These are phyloP conservation scores for Drosophila pectinifera DNA, from an alignment of 1,140 invertebrate genomes.

Conservation along the genomic window DNA sequence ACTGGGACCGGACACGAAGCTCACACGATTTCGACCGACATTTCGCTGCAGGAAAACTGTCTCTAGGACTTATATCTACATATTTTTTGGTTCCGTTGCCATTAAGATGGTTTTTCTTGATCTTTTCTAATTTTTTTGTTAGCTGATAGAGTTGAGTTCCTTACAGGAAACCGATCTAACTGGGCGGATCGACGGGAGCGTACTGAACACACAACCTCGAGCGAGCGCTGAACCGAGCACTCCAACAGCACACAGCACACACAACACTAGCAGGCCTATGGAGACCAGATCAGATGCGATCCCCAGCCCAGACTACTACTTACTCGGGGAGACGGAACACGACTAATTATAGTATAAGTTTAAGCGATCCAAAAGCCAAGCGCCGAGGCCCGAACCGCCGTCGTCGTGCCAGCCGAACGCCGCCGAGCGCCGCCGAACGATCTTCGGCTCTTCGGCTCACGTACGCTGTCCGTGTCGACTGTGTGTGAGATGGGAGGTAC, in stretches of 20 bases:
- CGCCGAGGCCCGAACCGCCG: slow-evolving; percentile 34
- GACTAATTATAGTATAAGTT: slow-evolving; percentile 85
- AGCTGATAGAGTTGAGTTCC: slow-evolving; percentile 27
- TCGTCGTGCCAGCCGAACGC: slow-evolving; percentile 14
- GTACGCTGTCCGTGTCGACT: slow-evolving; percentile 67
- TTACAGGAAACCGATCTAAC: slow-evolving; percentile 74
- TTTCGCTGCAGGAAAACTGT: slow-evolving; percentile 2
- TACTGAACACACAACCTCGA: slow-evolving; percentile 71
- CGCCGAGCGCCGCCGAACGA: neutral
- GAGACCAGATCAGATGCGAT: slow-evolving; percentile 44
- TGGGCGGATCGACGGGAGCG: slow-evolving; percentile 74
- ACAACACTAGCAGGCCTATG: slow-evolving; percentile 25
- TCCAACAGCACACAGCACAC: slow-evolving; percentile 39
- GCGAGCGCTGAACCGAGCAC: slow-evolving; percentile 58
- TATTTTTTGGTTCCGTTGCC: neutral
- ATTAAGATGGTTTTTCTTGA: neutral
- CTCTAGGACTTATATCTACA: slow-evolving; percentile 1
- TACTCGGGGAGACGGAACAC: slow-evolving; percentile 84
- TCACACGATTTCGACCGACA: slow-evolving; percentile 5
- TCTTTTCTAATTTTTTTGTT: slow-evolving; percentile 16
- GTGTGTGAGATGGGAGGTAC: slow-evolving; percentile 42
- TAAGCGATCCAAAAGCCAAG: slow-evolving; percentile 72
- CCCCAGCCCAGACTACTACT: slow-evolving; percentile 67
- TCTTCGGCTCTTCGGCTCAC: slow-evolving; percentile 41
- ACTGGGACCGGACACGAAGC: slow-evolving; percentile 19